These are phyloP conservation scores for Hippoglossus hippoglossus DNA, from an alignment of 2,797 vertebrate species.

Conservation along the genomic window DNA sequence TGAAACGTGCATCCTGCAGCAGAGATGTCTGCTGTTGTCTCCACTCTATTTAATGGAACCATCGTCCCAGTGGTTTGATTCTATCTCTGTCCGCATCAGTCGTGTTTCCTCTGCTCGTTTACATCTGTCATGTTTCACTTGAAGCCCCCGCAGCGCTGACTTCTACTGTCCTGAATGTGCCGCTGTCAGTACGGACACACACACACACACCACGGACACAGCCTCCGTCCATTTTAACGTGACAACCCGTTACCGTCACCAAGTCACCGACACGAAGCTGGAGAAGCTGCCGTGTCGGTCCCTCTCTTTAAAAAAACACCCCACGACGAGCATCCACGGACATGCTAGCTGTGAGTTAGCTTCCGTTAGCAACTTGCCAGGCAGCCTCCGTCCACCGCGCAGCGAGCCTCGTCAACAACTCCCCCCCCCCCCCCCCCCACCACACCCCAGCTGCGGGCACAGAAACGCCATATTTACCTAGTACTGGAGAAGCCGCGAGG, in stretches of 20 bases:
- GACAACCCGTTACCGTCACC: not conserved
- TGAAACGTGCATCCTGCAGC: too few relatives aligned
- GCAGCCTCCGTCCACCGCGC: conserved; percentile 14
- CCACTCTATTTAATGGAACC: not conserved
- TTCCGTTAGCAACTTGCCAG: conserved; percentile 59
- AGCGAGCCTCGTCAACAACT: conserved; percentile 38
- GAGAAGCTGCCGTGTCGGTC: conserved; percentile 2
- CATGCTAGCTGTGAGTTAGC: conserved; percentile 66
- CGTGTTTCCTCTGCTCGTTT: not conserved
- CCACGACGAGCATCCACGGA: conserved; percentile 14
- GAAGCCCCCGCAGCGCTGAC: conserved; percentile 1
- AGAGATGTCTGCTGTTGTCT: too few relatives aligned
- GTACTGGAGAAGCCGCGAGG: conserved; percentile 36
- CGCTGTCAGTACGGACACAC: not conserved
- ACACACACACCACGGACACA: not conserved
- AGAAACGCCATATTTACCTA: conserved; percentile 55
- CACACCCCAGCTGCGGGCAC: not conserved
- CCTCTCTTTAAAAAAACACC: not conserved
- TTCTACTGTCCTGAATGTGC: conserved; percentile 38
- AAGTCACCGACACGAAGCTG: not conserved
- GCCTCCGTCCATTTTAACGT: not conserved
- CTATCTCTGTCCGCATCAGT: not conserved
- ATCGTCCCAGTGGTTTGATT: too few relatives aligned
- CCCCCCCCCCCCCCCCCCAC: conserved; percentile 2
- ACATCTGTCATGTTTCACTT: conserved; percentile 3